Conservation (phyloP, 2,888 invertebrate genomes). For the Eupithecia subfuscata region DNA sequence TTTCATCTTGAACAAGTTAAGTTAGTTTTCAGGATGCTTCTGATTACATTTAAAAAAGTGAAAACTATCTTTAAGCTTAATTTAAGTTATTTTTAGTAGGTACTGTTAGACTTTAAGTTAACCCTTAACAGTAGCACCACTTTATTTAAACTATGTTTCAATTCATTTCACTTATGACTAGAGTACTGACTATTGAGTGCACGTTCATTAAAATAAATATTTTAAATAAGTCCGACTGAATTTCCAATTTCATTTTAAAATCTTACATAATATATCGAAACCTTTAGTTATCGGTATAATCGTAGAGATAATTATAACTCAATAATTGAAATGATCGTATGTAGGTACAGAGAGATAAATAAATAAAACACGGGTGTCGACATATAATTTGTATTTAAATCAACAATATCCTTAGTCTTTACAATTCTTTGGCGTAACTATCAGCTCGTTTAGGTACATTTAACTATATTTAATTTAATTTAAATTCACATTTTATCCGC, state of each 20-base stretch:
- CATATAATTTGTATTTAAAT: conserved; percentile 84
- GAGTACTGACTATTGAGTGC: no score
- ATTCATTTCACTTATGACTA: not conserved
- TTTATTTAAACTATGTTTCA: not conserved
- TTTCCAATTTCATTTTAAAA: not conserved
- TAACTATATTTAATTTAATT: conserved; percentile 60
- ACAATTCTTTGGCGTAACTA: conserved; percentile 80
- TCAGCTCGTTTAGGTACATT: conserved; percentile 77
- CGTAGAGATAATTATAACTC: not conserved
- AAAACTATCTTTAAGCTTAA: not conserved
- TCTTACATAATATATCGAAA: not conserved
- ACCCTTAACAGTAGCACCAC: not conserved
- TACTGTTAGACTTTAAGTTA: not conserved
- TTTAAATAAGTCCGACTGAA: not conserved
- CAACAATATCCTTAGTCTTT: conserved; percentile 82
- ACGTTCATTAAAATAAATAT: not conserved
- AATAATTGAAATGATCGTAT: not conserved
- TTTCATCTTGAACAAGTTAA: not conserved
- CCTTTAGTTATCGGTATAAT: no score
- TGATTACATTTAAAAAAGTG: not conserved
- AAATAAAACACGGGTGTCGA: conserved; percentile 63
- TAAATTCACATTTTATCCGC: conserved; percentile 70
- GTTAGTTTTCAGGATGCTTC: not conserved
- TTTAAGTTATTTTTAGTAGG: not conserved
- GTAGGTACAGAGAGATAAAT: not conserved